Evolutionary conservation across 2,113 vertebrate species (phyloP), one percentile per base, ranked within the genome.

Genomic region (Echinops telfairi): DNA sequence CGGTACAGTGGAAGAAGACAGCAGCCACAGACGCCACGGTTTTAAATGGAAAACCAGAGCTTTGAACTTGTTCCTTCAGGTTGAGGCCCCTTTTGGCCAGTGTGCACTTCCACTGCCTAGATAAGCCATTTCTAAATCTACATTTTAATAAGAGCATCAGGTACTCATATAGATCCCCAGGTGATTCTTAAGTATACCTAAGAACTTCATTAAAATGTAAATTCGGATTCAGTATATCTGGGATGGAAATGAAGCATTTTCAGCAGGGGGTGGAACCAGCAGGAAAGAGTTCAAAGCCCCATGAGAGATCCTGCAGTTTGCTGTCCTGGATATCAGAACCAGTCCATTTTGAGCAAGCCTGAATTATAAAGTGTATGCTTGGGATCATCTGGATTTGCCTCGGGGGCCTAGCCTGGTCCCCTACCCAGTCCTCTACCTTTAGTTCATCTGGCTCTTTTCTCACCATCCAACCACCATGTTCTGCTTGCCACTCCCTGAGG

Each of bases 21-120:
- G 17, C 62, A 77, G 80, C 27, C 66, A 27, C 1, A 85, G n/a
- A 79, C 20, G 43, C 60, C 73, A 27, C 25, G 70, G 60, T 33
- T 84, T 95, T 85, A 83, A 86, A 57, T 40, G 87, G 84, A 80
- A 91, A 94, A 27, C 16, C 43, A 68, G 66, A 29, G 66, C 29
- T 68, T 68, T 16, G 29, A 11, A 31, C 27, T 5, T 11, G 27
- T 29, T 31, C 9, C 15, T 31, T 31, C 15, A 0, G 29, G 29
- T 68, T 68, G 9, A 68, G 7, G 3, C 27, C 29, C 9, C 47
- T 53, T 14, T 53, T 31, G 25, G 10, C 17, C 7, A 68, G 29
- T 68, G 29, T 68, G 66, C 9, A 31, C 15, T 68, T 68, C 66
- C 66, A 68, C 27, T 53, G 47, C 27, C 29, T 15, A 68, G 66